Evolutionary conservation across 1,140 invertebrate species (phyloP).

Genomic region (Calephelis nemesis): DNA sequence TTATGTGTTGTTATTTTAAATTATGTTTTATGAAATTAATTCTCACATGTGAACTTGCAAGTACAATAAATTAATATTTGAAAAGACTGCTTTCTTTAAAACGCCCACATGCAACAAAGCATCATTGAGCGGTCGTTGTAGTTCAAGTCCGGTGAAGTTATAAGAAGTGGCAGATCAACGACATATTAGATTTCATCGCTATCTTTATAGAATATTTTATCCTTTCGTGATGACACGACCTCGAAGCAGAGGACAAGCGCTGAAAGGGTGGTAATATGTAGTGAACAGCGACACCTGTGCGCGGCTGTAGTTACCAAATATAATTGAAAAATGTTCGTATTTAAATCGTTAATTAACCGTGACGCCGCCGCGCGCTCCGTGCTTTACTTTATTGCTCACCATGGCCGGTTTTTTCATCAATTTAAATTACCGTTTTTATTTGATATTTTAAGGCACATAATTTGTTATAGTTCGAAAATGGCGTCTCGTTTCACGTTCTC

Average conservation of each 20-base stretch:
- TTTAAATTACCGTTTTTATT: slow-evolving; percentile 68
- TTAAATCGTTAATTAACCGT: slow-evolving; percentile 71
- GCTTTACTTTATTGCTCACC: slow-evolving; percentile 56
- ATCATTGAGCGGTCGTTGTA: too few species aligned
- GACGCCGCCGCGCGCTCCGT: slow-evolving; percentile 46
- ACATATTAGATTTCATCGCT: too few species aligned
- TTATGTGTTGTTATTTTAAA: too few species aligned
- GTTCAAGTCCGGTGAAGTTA: too few species aligned
- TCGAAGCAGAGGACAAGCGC: not conserved
- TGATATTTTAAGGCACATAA: slow-evolving; percentile 64
- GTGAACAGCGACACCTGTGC: slow-evolving; percentile 32
- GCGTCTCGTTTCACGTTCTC: slow-evolving; percentile 67
- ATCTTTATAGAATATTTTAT: too few species aligned
- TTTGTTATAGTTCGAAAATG: slow-evolving; percentile 57
- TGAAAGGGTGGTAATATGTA: not conserved
- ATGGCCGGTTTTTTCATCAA: slow-evolving; percentile 55
- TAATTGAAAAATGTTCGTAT: slow-evolving; percentile 70
- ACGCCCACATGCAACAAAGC: too few species aligned
- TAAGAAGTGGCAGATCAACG: too few species aligned
- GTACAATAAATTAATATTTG: too few species aligned
- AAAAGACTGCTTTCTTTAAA: too few species aligned
- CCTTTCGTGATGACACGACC: not conserved
- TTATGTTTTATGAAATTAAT: too few species aligned
- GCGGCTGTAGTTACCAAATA: slow-evolving; percentile 46
- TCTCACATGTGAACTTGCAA: too few species aligned